These are phyloP conservation scores for Enchytraeus crypticus DNA, from an alignment of 2,888 invertebrate genomes.

Conservation along the genomic window DNA sequence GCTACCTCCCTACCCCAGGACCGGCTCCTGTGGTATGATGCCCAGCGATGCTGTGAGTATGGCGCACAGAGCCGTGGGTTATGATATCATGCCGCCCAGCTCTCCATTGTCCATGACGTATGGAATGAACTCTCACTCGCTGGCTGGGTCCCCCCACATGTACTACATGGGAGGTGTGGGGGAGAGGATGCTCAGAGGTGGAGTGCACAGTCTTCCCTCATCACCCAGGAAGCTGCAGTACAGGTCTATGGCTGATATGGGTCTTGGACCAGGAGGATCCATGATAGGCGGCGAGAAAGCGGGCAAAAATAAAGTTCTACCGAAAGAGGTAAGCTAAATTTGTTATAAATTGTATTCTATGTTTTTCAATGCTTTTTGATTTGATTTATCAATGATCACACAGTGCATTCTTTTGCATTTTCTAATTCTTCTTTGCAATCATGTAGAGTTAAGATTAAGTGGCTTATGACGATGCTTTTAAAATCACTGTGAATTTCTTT, in stretches of 20 bases:
- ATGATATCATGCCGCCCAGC: neutral
- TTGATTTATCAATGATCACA: too few species aligned
- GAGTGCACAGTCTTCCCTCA: conserved; percentile 14
- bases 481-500: too few species aligned
- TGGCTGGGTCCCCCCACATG: neutral
- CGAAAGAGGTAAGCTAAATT: conserved; percentile 27
- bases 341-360: neutral
- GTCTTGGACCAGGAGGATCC: neutral
- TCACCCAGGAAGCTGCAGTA: conserved; percentile 11
- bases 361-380: too few species aligned
- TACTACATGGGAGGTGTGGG: conserved; percentile 8
- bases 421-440: too few species aligned
- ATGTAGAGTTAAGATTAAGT: too few species aligned
- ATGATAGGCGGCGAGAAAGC: conserved; percentile 10
- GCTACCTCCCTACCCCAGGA: too few species aligned
- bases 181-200: too few species aligned
- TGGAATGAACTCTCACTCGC: neutral
- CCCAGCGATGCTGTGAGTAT: neutral
- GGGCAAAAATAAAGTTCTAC: conserved; percentile 29
- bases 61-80: neutral
- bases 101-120: neutral
- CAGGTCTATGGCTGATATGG: conserved; percentile 1
- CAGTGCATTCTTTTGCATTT: too few species aligned
- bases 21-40: neutral
- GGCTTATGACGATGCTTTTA: too few species aligned